phyloP scores from a whole-genome alignment of 1,140 invertebrate genomes.

The Periplaneta americana region DNA sequence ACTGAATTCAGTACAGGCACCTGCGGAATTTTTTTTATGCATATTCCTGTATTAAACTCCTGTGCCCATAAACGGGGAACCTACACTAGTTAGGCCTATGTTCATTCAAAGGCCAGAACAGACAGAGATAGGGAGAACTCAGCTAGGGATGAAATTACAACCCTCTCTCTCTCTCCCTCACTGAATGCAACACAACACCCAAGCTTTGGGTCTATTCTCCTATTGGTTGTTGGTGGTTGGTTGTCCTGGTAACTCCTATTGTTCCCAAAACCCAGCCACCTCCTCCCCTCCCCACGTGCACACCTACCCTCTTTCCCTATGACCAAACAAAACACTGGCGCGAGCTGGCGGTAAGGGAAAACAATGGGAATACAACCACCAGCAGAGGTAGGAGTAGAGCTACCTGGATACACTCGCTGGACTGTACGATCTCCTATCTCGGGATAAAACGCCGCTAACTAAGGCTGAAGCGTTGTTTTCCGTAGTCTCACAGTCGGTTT shows the following conservation, averaged over 20 bases:
- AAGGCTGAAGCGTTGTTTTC: no score
- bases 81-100: not conserved
- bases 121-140: not conserved
- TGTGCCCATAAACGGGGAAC: not conserved
- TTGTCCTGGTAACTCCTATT: not conserved
- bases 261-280: not conserved
- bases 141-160: not conserved
- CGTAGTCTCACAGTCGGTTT: no score
- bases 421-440: not conserved
- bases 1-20: not conserved
- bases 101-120: not conserved
- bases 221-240: not conserved
- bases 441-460: no score
- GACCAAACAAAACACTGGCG: not conserved
- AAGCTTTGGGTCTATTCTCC: not conserved
- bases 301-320: not conserved
- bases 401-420: not conserved
- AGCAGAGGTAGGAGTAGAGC: not conserved
- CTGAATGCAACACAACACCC: not conserved
- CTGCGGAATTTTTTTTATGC: not conserved
- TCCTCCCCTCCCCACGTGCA: no score
- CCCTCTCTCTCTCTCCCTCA: not conserved
- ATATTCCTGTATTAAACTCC: not conserved
- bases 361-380: not conserved
- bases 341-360: not conserved